phyloP scores from a whole-genome alignment of 2,888 invertebrate genomes.

The Harpalus rubripes region DNA sequence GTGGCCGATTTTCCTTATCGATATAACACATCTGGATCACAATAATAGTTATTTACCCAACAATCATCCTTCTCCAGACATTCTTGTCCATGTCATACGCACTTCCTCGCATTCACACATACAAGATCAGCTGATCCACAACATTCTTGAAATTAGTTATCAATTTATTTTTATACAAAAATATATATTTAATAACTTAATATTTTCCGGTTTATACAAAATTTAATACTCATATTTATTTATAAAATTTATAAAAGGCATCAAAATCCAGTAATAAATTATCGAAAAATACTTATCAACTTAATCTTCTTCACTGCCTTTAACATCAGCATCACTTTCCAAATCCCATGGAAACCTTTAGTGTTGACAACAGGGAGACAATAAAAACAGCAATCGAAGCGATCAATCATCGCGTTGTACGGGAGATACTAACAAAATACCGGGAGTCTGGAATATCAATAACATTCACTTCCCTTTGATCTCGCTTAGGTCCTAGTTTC shows the following conservation, averaged over 20 bases:
- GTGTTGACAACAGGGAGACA: conserved; percentile 38
- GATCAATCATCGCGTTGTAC: conserved; percentile 45
- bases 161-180: no score
- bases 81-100: no score
- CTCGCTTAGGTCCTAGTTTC: background rate
- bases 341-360: conserved; percentile 21
- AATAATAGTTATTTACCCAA: no score
- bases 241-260: background rate
- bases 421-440: conserved; percentile 22
- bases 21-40: no score
- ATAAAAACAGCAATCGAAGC: conserved; percentile 32
- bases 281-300: background rate
- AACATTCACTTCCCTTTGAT: conserved; percentile 41
- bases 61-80: no score
- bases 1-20: no score
- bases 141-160: no score
- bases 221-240: no score
- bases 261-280: background rate
- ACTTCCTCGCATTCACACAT: no score
- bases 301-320: conserved; percentile 20
- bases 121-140: no score
- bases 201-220: no score
- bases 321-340: background rate
- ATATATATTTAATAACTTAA: no score
- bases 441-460: conserved; percentile 32